Conservation (phyloP, 2,113 vertebrate species). For the Sapayoa aenigma region DNA sequence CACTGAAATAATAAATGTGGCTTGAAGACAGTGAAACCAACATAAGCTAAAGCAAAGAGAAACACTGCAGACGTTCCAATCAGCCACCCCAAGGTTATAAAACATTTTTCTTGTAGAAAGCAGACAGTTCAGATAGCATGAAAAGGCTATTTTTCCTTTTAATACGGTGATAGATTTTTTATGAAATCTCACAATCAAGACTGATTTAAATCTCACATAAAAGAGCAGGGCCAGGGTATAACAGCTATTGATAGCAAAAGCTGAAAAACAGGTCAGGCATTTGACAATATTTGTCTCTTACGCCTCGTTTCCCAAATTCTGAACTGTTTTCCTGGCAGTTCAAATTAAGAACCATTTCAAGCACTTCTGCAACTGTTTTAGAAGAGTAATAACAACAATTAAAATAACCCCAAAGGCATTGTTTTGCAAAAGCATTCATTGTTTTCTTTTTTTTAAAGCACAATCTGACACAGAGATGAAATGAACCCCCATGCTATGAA, state of each 20-base stretch:
- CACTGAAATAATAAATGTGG: not conserved
- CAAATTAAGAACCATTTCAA: conserved; percentile 27
- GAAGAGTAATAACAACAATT: conserved; percentile 4
- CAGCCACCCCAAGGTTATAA: not conserved
- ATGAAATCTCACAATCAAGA: not conserved
- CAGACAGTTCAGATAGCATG: not conserved
- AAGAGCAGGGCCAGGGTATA: not conserved
- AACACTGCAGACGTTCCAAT: not conserved
- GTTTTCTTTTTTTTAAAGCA: not conserved
- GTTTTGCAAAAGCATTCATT: not conserved
- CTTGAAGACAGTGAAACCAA: not conserved
- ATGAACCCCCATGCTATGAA: not conserved
- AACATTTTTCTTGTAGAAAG: not conserved
- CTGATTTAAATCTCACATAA: conserved; percentile 7
- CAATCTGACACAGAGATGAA: not conserved
- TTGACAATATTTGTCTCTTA: conserved; percentile 17
- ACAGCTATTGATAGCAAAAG: not conserved
- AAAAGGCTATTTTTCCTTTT: conserved; percentile 4
- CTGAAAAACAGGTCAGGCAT: conserved; percentile 20
- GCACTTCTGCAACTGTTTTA: conserved; percentile 20
- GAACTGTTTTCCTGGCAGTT: conserved; percentile 23
- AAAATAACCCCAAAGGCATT: not conserved
- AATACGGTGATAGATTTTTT: not conserved
- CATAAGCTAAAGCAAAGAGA: not conserved
- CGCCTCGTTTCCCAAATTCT: conserved; percentile 5